A percentile compares a stretch with the other conserved stretches of the same genome.
These are phyloP conservation scores for Myxocyprinus asiaticus DNA, from an alignment of 2,113 vertebrate species.

Conservation along the genomic window DNA sequence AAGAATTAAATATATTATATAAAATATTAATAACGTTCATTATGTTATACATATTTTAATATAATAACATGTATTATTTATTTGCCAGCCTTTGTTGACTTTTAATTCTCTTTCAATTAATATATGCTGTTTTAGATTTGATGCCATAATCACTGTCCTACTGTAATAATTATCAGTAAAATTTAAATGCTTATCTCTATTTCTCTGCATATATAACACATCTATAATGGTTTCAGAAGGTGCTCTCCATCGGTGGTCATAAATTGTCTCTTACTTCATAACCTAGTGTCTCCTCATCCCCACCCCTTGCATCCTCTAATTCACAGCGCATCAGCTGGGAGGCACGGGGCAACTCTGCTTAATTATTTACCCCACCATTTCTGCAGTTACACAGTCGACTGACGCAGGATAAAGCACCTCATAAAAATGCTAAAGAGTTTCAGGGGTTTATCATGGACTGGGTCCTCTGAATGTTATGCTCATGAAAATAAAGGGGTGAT, in stretches of 20 bases:
- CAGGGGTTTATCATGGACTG: constrained; percentile 58
- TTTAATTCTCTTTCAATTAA: too few relatives aligned
- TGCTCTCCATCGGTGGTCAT: constrained; percentile 59
- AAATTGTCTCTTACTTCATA: constrained; percentile 70
- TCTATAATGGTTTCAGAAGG: constrained; percentile 50
- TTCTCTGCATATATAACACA: constrained; percentile 57
- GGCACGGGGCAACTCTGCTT: constrained; percentile 51
- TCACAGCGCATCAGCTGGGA: constrained; percentile 60
- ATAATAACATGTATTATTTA: background rate
- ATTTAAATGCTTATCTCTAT: constrained; percentile 51
- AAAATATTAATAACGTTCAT: too few relatives aligned
- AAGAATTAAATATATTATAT: too few relatives aligned
- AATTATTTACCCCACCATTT: constrained; percentile 62
- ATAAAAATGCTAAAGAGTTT: constrained; percentile 75
- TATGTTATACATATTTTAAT: too few relatives aligned
- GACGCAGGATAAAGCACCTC: constrained; percentile 79
- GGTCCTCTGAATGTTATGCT: constrained; percentile 9
- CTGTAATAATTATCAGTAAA: background rate
- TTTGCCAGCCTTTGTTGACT: background rate
- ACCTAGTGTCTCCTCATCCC: background rate
- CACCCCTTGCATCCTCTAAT: constrained; percentile 48
- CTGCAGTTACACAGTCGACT: constrained; percentile 68
- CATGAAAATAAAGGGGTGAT: background rate
- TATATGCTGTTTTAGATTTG: background rate
- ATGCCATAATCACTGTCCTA: background rate